Evolutionary conservation across 1,140 invertebrate species (phyloP).

Genomic region (Akabosia matsudoensis): DNA sequence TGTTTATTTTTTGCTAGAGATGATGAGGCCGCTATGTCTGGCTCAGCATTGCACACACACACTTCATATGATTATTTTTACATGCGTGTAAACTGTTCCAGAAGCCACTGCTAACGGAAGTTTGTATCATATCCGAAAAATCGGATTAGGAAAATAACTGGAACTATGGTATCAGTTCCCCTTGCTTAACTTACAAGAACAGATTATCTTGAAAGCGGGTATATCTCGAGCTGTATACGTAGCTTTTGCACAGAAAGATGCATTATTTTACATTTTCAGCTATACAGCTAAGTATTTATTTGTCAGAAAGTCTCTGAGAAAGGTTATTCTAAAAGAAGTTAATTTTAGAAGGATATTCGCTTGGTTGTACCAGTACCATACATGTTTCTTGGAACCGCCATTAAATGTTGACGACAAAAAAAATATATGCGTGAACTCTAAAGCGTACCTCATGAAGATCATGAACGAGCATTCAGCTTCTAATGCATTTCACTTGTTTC

Average conservation of each 20-base stretch:
- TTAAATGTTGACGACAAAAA: too few species aligned
- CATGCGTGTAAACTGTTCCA: neutral
- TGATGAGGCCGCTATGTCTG: slow-evolving; percentile 17
- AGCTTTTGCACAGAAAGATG: neutral
- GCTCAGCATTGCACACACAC: neutral
- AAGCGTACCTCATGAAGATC: neutral
- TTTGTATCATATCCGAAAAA: neutral
- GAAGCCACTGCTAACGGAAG: neutral
- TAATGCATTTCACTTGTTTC: neutral
- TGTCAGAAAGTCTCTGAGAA: neutral
- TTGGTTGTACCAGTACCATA: neutral
- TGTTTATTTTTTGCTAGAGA: neutral
- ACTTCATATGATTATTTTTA: neutral
- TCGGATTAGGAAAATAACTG: neutral
- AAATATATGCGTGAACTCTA: too few species aligned
- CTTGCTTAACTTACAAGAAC: neutral
- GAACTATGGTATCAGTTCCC: neutral
- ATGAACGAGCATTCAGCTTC: neutral
- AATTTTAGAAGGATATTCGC: slow-evolving; percentile 1
- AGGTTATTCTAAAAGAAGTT: neutral
- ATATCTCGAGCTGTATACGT: too few species aligned
- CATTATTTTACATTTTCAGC: neutral
- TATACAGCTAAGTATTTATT: neutral
- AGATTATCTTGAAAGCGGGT: too few species aligned
- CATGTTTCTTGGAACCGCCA: too few species aligned